phyloP scores from a whole-genome alignment of 2,888 invertebrate genomes.

The Holacanthella duospinosa region DNA sequence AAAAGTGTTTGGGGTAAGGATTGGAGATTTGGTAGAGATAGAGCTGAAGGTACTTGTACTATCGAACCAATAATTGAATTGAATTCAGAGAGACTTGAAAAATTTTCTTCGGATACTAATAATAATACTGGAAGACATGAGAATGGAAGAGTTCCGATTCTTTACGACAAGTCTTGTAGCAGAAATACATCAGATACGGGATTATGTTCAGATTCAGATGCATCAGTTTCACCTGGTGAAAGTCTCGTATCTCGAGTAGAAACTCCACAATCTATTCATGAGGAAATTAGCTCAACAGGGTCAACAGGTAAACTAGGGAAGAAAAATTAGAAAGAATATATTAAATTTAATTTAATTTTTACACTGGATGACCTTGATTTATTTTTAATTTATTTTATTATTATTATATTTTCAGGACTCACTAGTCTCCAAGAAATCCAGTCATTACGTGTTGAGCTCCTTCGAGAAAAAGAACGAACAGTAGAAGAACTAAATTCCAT shows the following conservation, averaged over 20 bases:
- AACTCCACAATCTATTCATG: too few relatives aligned
- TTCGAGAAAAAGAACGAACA: constrained; percentile 12
- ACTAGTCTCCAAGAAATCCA: constrained; percentile 8
- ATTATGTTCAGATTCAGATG: neutral
- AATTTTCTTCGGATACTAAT: neutral
- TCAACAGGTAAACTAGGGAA: too few relatives aligned
- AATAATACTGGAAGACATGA: neutral
- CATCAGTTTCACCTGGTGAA: too few relatives aligned
- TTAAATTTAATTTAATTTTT: too few relatives aligned
- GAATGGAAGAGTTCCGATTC: neutral
- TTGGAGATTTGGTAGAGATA: neutral
- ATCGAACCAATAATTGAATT: neutral
- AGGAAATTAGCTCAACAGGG: too few relatives aligned
- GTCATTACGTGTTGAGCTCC: constrained; percentile 12
- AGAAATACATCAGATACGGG: neutral
- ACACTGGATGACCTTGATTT: too few relatives aligned
- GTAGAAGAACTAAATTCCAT: neutral
- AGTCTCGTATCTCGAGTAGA: too few relatives aligned
- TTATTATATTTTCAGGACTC: neutral
- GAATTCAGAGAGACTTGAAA: neutral
- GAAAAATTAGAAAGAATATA: too few relatives aligned
- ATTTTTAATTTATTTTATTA: neutral
- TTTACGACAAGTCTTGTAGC: neutral
- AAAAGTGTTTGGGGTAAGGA: constrained; percentile 1
- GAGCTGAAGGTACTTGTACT: neutral